Conservation (phyloP, 2,888 invertebrate species). For the Lepidochrysops patricia region DNA sequence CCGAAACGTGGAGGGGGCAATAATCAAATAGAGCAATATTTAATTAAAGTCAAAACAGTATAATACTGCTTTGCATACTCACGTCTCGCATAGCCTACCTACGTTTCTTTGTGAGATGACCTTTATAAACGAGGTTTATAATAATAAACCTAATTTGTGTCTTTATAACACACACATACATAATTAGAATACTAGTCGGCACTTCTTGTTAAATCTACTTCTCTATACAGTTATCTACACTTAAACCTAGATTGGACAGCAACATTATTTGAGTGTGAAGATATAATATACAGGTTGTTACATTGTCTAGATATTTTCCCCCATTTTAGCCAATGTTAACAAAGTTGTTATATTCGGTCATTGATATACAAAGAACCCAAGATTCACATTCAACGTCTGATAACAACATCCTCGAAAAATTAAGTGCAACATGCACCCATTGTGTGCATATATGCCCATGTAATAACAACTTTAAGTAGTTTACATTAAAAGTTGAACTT, state of each 20-base stretch:
- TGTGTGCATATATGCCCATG: no score
- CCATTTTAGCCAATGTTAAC: neutral
- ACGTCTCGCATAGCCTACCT: neutral
- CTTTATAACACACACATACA: conserved; percentile 13
- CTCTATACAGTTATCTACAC: conserved; percentile 12
- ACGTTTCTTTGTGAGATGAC: no score
- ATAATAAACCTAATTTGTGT: neutral
- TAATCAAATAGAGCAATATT: no score
- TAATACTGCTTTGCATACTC: neutral
- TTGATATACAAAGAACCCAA: no score
- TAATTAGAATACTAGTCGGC: conserved; percentile 55
- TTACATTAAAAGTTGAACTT: no score
- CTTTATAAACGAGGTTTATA: no score
- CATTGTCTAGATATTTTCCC: neutral
- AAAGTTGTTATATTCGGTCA: no score
- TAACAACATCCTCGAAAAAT: no score
- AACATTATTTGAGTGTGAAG: neutral
- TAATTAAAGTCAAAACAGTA: neutral
- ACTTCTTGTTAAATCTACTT: conserved; percentile 37
- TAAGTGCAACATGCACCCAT: no score
- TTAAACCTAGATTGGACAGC: conserved; percentile 1
- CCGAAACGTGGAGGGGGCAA: no score
- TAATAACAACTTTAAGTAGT: no score
- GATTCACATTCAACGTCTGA: no score
- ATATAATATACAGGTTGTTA: neutral